Conservation (phyloP, 2,113 vertebrate genomes). For the Bungarus multicinctus region DNA sequence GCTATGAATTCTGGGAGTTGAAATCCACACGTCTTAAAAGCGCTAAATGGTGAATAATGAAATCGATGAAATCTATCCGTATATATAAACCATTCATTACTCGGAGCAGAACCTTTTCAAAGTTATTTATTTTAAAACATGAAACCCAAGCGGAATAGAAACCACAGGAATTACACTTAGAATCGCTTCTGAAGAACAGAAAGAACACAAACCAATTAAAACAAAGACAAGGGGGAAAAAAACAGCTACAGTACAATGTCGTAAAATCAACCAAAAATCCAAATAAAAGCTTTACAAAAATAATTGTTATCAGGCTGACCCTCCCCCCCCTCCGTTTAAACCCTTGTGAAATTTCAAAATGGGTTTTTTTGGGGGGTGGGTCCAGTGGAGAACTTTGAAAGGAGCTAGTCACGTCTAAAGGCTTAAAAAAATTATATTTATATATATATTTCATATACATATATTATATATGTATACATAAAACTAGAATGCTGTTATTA, state of each 20-base stretch:
- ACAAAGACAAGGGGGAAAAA: not conserved
- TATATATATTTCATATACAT: constrained; percentile 61
- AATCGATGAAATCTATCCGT: too few relatives aligned
- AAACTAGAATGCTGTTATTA: constrained; percentile 60
- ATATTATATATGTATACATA: constrained; percentile 59
- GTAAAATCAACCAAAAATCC: constrained; percentile 66
- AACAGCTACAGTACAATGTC: constrained; percentile 72
- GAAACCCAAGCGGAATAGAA: constrained; percentile 89
- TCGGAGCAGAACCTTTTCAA: constrained; percentile 58
- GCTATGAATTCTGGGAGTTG: too few relatives aligned
- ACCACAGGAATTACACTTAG: constrained; percentile 91
- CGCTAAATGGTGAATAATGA: not conserved
- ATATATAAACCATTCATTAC: not conserved
- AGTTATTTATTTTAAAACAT: constrained; percentile 91
- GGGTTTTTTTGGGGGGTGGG: constrained; percentile 45
- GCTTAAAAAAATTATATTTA: constrained; percentile 61
- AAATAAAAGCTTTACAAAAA: constrained; percentile 54
- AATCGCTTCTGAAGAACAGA: constrained; percentile 73
- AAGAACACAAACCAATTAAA: constrained; percentile 70
- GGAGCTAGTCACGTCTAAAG: constrained; percentile 51
- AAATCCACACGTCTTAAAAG: too few relatives aligned
- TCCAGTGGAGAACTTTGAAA: constrained; percentile 59
- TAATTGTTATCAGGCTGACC: constrained; percentile 17
- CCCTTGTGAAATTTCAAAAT: constrained; percentile 66
- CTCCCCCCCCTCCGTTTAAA: constrained; percentile 55